These are phyloP conservation scores for Sussaba pulchella DNA, from an alignment of 2,888 invertebrate genomes.

Conservation along the genomic window DNA sequence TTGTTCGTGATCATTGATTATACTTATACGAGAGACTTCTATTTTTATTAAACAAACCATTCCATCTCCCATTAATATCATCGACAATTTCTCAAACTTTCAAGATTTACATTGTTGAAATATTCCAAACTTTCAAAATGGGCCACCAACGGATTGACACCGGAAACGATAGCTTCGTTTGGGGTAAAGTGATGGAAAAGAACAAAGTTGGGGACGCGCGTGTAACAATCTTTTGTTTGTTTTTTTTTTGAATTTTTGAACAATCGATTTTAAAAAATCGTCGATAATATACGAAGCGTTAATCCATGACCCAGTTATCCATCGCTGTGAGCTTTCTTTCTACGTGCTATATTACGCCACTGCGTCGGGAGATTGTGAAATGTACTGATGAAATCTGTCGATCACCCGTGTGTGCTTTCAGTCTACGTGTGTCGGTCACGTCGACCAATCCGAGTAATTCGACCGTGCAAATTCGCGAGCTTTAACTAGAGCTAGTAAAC, in stretches of 20 bases:
- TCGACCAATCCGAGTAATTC: slow-evolving; percentile 58
- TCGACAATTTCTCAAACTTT: too few relatives aligned
- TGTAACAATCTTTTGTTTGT: too few relatives aligned
- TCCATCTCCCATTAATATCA: too few relatives aligned
- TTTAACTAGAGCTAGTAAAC: slow-evolving; percentile 50
- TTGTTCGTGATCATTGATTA: too few relatives aligned
- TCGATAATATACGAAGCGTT: background rate
- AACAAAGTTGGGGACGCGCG: background rate
- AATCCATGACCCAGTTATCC: background rate
- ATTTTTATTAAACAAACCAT: too few relatives aligned
- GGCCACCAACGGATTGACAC: background rate
- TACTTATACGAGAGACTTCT: too few relatives aligned
- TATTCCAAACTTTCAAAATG: too few relatives aligned
- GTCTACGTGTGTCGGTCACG: slow-evolving; percentile 13
- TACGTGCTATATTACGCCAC: background rate
- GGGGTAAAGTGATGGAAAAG: background rate
- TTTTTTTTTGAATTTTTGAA: too few relatives aligned
- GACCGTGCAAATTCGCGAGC: slow-evolving; percentile 70
- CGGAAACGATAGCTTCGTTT: background rate
- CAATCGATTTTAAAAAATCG: background rate
- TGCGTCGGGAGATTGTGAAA: background rate
- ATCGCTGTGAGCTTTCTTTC: background rate
- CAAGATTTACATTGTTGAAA: too few relatives aligned
- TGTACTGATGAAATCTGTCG: slow-evolving; percentile 1
- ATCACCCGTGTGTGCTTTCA: slow-evolving; percentile 3